Evolutionary conservation across 2,113 vertebrate species (phyloP).

Genomic region (Barnardius zonarius): DNA sequence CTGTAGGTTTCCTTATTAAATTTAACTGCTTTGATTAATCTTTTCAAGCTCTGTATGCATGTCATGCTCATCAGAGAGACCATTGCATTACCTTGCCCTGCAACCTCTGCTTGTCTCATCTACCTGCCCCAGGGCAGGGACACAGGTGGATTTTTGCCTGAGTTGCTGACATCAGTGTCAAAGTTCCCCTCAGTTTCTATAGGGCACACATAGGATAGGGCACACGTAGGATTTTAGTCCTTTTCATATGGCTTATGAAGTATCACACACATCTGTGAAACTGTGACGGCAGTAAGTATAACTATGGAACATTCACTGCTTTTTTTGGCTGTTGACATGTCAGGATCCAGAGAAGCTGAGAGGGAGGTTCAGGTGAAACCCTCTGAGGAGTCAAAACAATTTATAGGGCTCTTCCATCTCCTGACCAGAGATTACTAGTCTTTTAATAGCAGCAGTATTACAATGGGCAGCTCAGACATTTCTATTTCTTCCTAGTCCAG

Average conservation of each 20-base stretch:
- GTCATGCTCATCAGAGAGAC: neutral
- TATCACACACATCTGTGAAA: neutral
- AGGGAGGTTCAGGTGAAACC: neutral
- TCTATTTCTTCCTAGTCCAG: neutral
- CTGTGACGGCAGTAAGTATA: neutral
- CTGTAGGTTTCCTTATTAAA: neutral
- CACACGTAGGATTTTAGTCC: neutral
- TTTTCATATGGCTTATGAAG: neutral
- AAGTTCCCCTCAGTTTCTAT: neutral
- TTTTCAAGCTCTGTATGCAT: neutral
- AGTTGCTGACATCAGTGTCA: fast-evolving
- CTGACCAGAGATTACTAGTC: neutral
- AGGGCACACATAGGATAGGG: neutral
- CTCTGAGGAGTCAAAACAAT: neutral
- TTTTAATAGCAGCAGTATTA: neutral
- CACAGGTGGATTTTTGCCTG: neutral
- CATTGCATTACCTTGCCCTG: neutral
- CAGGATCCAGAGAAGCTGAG: neutral
- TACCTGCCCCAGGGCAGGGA: neutral
- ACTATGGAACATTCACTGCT: neutral
- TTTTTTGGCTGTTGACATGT: neutral
- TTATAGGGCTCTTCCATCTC: neutral
- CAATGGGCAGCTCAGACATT: neutral
- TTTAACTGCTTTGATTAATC: neutral
- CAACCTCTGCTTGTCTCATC: neutral